phyloP scores from a whole-genome alignment of 2,888 invertebrate species.

The Aelia acuminata region DNA sequence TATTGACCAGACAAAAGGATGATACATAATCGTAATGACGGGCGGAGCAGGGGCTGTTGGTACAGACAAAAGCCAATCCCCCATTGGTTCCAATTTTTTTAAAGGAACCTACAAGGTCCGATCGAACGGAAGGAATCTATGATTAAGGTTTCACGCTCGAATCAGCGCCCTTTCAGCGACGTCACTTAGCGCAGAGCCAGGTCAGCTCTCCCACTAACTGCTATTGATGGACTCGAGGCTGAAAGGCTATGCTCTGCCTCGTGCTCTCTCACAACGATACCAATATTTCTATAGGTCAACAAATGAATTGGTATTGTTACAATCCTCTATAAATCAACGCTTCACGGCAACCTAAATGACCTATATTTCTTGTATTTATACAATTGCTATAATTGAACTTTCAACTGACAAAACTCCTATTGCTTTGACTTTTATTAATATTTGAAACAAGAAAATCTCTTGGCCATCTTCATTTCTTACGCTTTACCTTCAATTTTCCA shows the following conservation, averaged over 20 bases:
- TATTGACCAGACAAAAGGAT: neutral
- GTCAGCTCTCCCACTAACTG: neutral
- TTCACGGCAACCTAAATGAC: too few species aligned
- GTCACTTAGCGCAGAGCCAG: constrained; percentile 4
- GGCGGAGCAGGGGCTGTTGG: neutral
- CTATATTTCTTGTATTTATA: too few species aligned
- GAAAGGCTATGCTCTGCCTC: neutral
- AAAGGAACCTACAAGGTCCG: neutral
- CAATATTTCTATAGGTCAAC: neutral
- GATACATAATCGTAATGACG: neutral
- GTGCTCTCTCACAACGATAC: neutral
- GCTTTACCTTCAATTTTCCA: too few species aligned
- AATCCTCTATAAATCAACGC: neutral
- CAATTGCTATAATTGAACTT: too few species aligned
- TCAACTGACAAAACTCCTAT: too few species aligned
- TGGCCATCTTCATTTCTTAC: too few species aligned
- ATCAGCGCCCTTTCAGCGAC: constrained; percentile 33
- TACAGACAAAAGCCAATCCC: constrained; percentile 6
- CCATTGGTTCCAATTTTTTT: constrained; percentile 20
- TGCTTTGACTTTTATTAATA: too few species aligned
- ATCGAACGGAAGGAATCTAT: constrained; percentile 37
- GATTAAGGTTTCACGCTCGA: constrained; percentile 45
- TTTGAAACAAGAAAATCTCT: too few species aligned
- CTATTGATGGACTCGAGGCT: neutral
- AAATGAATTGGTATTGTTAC: neutral